Base-by-base conservation (phyloP, 2,113 vertebrate species). In the Baryphthengus martii region DNA sequence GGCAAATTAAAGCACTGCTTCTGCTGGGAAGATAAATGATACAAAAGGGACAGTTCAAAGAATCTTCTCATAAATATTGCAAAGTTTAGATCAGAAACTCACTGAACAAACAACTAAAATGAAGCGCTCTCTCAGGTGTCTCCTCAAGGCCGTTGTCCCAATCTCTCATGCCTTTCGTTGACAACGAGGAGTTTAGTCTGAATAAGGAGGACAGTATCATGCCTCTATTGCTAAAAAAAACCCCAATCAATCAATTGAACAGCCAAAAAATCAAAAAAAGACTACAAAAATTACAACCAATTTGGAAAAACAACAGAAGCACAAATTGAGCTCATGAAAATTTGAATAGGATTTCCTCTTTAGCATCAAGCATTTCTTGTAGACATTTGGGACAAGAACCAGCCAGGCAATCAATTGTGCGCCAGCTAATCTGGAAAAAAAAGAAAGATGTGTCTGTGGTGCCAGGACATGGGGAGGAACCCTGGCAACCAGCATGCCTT, bases 11-110 rank as follows among this genome's bases (percentile, higher is more conserved):
- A 94, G 50, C 49, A 53, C 58, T 56, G 55, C 24, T 90, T 71
- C 82, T 82, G 75, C 67, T 93, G 71, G n/a, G 73, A 82, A 92
- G 70, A 78, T 52, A 92, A 92, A 96, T 49, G 71, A 88, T 83
- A 83, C 61, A 83, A 92, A 87, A 91, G 25, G 40, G 66, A 76
- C 29, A 73, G 31, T 62, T 88, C n/a, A 89, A 72, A 61, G 68
- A 95, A 82, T 45, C 53, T 45, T 75, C 42, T 89, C 62, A 91
- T 62, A 72, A 93, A 75, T 89, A 95, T 52, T 91, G 33, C 35
- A 56, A 40, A 39, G 10, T 70, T 91, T 52, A 83, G 26, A 89
- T 61, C 4, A 92, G 72, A 95, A 92, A 61, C 4, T 29, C 18
- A 66, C 37, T 58, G 47, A 92, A 73, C 11, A 73, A 33, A 24